Base-by-base conservation (phyloP, 2,888 invertebrate species). In the Microplitis deprimator region DNA sequence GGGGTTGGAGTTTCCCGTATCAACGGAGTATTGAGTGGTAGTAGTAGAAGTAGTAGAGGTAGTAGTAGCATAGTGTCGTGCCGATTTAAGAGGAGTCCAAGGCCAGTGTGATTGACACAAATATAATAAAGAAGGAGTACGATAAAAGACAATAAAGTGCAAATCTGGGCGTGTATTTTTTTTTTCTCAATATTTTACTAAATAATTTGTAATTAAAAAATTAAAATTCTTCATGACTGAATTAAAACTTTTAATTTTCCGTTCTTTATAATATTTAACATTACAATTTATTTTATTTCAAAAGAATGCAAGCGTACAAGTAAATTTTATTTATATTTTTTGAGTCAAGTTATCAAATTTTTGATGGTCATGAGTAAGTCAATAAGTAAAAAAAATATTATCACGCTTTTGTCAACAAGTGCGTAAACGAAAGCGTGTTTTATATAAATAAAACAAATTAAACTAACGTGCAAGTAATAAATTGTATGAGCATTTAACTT, bases 111-210 rank as follows among this genome's bases (percentile, higher is more conserved):
- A 88, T 89, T 88, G 89, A 89, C 87, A 88, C 87, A 89, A 89
- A 89, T 89, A 89, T 89, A 90, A 89, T 89, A 89, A 84, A 89
- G 88, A 89, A 89, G 88, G 89, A 88, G 89, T 88, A 89, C 89
- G 87, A 89, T 89, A 88, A 88, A 88, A 89, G 87, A 89, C 85
- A 89, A 84, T 89, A 88, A 50, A 87, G 88, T 88, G 89, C 89
- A 88, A 77, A 83, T 84, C 83, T 78, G 81, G 77, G 79, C 79
- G 29, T 77, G 62, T 69, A n/a, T 74, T 29, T 20, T 50, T 71
- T 59, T 73, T 73, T 50, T 40, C 68, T 64, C 67, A 75, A 41
- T 41, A 61, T 68, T 73, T 50, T 50, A 50, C 8, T 70, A 68
- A 20, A 61, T 76, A 38, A 39, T 17, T 75, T 41, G 1, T 29